Evolutionary conservation across 2,113 vertebrate genomes (phyloP).

Genomic region (Strix uralensis): DNA sequence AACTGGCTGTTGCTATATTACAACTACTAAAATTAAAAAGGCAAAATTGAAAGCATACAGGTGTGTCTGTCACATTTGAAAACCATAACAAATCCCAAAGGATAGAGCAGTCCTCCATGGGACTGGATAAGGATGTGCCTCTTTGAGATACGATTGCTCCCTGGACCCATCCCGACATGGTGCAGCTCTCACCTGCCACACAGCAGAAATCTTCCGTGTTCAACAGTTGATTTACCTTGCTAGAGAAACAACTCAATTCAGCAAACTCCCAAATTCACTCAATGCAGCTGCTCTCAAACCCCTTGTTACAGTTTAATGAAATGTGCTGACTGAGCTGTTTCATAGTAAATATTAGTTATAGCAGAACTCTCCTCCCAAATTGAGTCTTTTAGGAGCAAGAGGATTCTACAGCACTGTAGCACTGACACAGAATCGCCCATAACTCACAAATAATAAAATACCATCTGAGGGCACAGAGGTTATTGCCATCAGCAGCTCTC

Average conservation of each 20-base stretch:
- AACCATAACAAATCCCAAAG: not conserved
- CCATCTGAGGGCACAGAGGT: constrained; percentile 1
- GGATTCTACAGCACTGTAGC: not conserved
- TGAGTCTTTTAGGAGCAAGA: constrained; percentile 19
- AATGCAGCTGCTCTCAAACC: not conserved
- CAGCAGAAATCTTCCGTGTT: not conserved
- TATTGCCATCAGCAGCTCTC: constrained; percentile 29
- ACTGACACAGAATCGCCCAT: not conserved
- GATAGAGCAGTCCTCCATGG: not conserved
- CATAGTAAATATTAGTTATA: constrained; percentile 27
- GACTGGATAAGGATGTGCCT: not conserved
- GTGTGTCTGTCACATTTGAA: not conserved
- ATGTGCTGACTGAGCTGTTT: constrained; percentile 29
- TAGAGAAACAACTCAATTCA: constrained; percentile 43
- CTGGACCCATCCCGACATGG: rapidly evolving
- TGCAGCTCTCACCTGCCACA: not conserved
- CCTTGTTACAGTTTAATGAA: constrained; percentile 26
- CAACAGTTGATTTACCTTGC: constrained; percentile 30
- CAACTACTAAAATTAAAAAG: not conserved
- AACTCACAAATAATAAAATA: constrained; percentile 49
- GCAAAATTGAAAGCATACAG: not conserved
- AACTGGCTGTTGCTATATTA: not conserved
- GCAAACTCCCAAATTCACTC: constrained; percentile 38
- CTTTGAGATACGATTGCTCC: not conserved
- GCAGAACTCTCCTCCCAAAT: not conserved